Conservation (phyloP, 2,113 vertebrate genomes). For the Daphoenositta chrysoptera region DNA sequence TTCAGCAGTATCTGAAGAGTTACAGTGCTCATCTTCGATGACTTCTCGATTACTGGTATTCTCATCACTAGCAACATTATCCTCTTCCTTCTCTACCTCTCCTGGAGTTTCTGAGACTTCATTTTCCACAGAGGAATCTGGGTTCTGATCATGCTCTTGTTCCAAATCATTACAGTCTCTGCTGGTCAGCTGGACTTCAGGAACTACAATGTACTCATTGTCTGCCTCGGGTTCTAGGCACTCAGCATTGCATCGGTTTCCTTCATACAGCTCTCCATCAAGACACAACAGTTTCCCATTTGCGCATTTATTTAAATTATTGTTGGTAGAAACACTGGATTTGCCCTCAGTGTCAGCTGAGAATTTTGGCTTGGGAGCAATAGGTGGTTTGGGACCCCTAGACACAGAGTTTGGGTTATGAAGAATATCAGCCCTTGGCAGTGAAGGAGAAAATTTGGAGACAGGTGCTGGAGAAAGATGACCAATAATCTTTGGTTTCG, state of each 20-base stretch:
- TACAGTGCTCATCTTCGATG: background rate
- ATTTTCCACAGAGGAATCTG: slow-evolving; percentile 19
- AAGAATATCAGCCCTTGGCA: slow-evolving; percentile 73
- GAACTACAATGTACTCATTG: slow-evolving; percentile 60
- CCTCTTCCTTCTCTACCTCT: slow-evolving; percentile 19
- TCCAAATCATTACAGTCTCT: slow-evolving; percentile 48
- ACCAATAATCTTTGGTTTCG: slow-evolving; percentile 81
- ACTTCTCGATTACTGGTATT: background rate
- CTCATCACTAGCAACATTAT: background rate
- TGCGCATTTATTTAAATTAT: slow-evolving; percentile 70
- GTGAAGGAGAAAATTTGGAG: slow-evolving; percentile 80
- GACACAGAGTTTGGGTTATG: slow-evolving; percentile 68
- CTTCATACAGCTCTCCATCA: slow-evolving; percentile 65
- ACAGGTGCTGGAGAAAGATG: slow-evolving; percentile 71
- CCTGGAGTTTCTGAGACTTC: background rate
- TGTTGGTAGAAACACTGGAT: slow-evolving; percentile 60
- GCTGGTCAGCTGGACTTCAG: slow-evolving; percentile 33
- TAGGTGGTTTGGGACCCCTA: slow-evolving; percentile 86
- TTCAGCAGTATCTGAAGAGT: slow-evolving; percentile 38
- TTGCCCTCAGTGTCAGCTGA: slow-evolving; percentile 70
- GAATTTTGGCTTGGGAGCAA: slow-evolving; percentile 88
- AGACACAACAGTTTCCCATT: slow-evolving; percentile 80
- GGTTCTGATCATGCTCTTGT: background rate
- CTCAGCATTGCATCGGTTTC: slow-evolving; percentile 10
- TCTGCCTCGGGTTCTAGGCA: slow-evolving; percentile 51